Conservation (phyloP, 2,113 vertebrate species). For the Spermophilus dauricus region DNA sequence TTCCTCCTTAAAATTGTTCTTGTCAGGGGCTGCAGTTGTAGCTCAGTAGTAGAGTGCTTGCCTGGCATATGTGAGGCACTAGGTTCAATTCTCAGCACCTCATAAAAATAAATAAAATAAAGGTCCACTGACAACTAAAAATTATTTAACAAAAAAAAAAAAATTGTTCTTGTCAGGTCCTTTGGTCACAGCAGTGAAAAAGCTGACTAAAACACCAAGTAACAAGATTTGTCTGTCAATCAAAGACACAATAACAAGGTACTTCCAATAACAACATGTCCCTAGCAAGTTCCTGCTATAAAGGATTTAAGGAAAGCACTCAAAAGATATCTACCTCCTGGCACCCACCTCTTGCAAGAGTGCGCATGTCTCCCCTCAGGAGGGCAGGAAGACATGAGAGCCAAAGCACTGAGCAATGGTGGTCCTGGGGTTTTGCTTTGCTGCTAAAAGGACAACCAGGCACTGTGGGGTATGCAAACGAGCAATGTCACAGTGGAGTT, state of each 20-base stretch:
- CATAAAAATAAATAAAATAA: no score
- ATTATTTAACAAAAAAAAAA: no score
- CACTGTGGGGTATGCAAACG: neutral
- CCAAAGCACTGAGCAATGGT: neutral
- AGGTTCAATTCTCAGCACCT: no score
- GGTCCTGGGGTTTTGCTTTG: neutral
- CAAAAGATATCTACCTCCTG: neutral
- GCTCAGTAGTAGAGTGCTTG: no score
- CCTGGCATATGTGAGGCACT: no score
- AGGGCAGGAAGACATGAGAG: neutral
- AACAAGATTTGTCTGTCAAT: constrained; percentile 50
- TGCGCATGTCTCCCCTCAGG: neutral
- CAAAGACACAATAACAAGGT: constrained; percentile 49
- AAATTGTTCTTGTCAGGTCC: no score
- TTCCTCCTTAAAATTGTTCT: no score
- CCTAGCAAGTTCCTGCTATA: constrained; percentile 18
- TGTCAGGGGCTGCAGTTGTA: no score
- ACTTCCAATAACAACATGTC: constrained; percentile 48
- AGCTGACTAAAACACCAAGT: neutral
- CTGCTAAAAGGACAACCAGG: neutral
- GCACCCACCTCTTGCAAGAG: neutral
- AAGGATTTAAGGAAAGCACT: constrained; percentile 65
- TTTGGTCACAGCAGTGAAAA: no score
- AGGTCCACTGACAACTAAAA: no score
- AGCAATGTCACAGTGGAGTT: neutral